Evolutionary conservation across 2,797 vertebrate genomes (phyloP), one percentile per base, ranked within the genome.

Genomic region (Falco naumanni): DNA sequence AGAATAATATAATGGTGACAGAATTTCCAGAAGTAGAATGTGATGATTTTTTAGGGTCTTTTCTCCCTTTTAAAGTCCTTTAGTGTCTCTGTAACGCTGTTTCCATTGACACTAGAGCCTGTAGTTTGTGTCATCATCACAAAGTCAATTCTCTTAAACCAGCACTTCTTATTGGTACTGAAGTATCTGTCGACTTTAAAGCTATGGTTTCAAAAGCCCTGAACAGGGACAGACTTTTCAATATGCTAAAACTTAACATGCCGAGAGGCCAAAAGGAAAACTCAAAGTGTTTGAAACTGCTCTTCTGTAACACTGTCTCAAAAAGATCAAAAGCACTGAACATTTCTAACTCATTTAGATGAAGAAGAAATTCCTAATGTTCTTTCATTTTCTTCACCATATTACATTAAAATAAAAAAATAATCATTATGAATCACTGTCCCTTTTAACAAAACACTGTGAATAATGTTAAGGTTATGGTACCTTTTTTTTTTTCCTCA

Each of bases 401-500:
- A 2, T 63, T 68, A 39, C 5, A 69, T 29, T 74, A 65, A 14
- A 24, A 48, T 26, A 45, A 87, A 80, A 90, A 71, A 74, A 64
- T 10, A 77, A 24, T 59, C 2, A 14, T 51, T 69, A 57, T 39
- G 37, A 69, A 93, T 76, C 47, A 47, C 4, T 43, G 34, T 22
- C 29, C 19, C 53, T 88, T 89, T 78, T 64, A 83, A 74, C 47
- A 84, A 93, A 85, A 57, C 72, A 83, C 47, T 50, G 66, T 95
- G 89, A 95, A 82, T 87, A 94, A 76, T 69, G 47, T 81, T 76
- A 94, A 84, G 37, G 65, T 93, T 94, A 93, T 65, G 81, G 65
- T 95, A 64, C 37, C 21, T 93, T 64, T 76, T 34, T 34, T 45
- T 81, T 90, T 81, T 54, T 34, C 82, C 95, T 96, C 96, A 80